A percentile compares a stretch with the other conserved stretches of the same genome.
phyloP scores from a whole-genome alignment of 2,797 vertebrate species.

The Acropternis orthonyx region DNA sequence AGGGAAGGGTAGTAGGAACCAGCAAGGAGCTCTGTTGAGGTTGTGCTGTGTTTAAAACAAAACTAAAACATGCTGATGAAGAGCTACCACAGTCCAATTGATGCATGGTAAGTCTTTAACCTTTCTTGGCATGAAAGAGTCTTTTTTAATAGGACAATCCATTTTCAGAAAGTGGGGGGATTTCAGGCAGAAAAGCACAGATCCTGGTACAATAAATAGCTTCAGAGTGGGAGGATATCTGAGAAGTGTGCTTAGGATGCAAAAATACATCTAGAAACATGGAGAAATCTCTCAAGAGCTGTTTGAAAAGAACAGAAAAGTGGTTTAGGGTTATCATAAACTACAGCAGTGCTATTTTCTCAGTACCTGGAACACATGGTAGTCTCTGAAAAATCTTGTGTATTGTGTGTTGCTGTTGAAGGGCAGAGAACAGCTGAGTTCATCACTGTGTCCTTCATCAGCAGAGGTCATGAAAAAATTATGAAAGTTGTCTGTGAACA shows the following conservation, averaged over 20 bases:
- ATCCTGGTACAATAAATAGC: not conserved
- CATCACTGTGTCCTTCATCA: rapidly evolving
- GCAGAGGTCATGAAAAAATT: not conserved
- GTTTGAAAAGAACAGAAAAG: not conserved
- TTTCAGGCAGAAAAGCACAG: not conserved
- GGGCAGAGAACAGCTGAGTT: not conserved
- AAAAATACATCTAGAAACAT: not conserved
- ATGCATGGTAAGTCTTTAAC: not conserved
- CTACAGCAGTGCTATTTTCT: not conserved
- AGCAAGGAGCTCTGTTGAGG: not conserved
- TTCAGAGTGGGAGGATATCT: not conserved
- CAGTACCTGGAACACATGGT: not conserved
- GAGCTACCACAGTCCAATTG: not conserved
- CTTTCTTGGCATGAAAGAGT: not conserved
- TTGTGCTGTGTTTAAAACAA: not conserved
- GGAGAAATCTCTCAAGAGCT: not conserved
- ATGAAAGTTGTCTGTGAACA: rapidly evolving
- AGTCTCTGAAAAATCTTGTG: not conserved
- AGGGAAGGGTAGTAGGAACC: not conserved
- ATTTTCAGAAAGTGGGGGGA: not conserved
- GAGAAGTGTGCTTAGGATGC: not conserved
- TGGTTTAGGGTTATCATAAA: not conserved
- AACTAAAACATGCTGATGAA: not conserved
- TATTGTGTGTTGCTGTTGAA: not conserved
- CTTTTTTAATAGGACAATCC: not conserved